Evolutionary conservation across 2,797 vertebrate species (phyloP).

Genomic region (Ciconia nigra): DNA sequence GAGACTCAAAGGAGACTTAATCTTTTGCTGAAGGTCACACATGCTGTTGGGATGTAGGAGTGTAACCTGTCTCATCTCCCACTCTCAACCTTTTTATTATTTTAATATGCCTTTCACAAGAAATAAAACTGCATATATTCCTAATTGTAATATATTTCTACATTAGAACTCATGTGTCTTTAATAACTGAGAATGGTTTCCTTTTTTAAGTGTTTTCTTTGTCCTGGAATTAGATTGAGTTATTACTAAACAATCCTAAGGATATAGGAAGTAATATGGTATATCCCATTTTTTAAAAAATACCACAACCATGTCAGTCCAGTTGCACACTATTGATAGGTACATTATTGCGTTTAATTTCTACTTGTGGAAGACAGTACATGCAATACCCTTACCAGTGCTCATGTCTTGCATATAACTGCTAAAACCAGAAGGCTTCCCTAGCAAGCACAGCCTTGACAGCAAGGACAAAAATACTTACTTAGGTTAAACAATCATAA

Average conservation of each 20-base stretch:
- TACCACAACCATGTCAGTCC: background rate
- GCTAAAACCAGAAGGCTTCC: background rate
- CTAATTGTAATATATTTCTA: background rate
- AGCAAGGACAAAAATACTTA: background rate
- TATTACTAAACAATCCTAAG: background rate
- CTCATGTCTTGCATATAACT: background rate
- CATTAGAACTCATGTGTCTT: background rate
- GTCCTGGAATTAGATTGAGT: background rate
- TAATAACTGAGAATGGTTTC: background rate
- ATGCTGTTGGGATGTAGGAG: background rate
- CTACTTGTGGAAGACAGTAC: background rate
- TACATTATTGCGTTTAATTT: background rate
- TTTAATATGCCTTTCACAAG: background rate
- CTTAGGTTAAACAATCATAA: background rate
- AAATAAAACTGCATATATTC: background rate
- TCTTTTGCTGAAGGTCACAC: constrained; percentile 10
- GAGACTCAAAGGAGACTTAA: background rate
- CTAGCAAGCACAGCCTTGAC: background rate
- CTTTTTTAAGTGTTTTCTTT: background rate
- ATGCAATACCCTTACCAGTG: background rate
- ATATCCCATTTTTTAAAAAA: background rate
- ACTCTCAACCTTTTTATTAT: background rate
- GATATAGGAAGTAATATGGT: background rate
- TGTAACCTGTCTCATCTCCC: background rate
- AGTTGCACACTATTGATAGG: background rate